Base-by-base conservation (phyloP, 2,888 invertebrate species). In the Cephus pygmeus region DNA sequence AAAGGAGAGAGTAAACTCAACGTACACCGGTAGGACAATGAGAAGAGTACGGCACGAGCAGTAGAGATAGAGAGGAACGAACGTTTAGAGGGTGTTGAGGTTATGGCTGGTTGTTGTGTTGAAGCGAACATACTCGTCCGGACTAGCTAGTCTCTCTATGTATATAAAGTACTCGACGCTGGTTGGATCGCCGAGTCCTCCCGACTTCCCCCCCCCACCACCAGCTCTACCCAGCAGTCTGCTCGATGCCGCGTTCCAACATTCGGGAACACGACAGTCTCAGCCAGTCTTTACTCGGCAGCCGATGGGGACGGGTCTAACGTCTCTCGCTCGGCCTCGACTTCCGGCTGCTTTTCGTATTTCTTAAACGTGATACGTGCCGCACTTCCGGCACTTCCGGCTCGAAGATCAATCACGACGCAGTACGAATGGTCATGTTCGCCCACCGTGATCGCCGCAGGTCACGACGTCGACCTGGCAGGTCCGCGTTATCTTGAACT, bases 281-380 rank as follows among this genome's bases (percentile, higher is more conserved):
- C 23, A 9, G 56, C 23, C 86, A 85, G 85, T 85, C 86, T 86
- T 80, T 80, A 78, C 84, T 84, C 84, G 85, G 80, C 85, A 79
- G 86, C 83, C 83, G 86, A 81, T 80, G 82, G 79, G 84, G 76
- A 80, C 83, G 86, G 85, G 83, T 80, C 79, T 75, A 80, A 82
- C 79, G 81, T 81, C 79, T 79, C 83, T 71, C 78, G 77, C 82
- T 76, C 82, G 34, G 56, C 23, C 78, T 83, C 81, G 81, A 80
- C 81, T 83, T 83, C 83, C 79, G 80, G 81, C 75, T 75, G 68
- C 73, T 36, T 34, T 35, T 35, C 36, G 33, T 74, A 30, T 15
- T 34, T 23, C 35, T 34, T 31, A 76, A 35, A 23, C 40, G 69
- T 69, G n/a, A 31, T 69, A 77, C 36, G 68, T 74, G 40, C 77